Evolutionary conservation across 30 jellyfish, hydroid and myxozoan genomes (phyloP).

Genomic region (Turritopsis dohrnii): DNA sequence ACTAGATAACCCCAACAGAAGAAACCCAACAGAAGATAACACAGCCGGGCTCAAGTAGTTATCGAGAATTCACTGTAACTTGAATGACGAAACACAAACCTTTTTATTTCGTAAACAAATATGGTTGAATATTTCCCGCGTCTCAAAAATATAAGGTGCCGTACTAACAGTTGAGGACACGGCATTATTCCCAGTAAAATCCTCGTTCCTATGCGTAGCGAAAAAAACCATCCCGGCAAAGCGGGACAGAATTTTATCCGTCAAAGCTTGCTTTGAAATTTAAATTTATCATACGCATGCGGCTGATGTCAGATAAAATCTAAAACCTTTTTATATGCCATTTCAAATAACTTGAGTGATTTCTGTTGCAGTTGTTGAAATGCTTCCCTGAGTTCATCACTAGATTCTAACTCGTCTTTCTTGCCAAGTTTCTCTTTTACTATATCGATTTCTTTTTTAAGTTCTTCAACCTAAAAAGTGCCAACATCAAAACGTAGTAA

Average conservation of each 20-base stretch:
- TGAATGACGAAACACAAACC: slow-evolving; percentile 38
- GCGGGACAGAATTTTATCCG: slow-evolving; percentile 47
- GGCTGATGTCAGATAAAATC: too few relatives aligned
- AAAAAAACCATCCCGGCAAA: slow-evolving; percentile 58
- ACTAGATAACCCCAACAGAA: not conserved
- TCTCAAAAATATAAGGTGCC: too few relatives aligned
- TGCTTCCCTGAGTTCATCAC: slow-evolving; percentile 73
- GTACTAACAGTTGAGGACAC: too few relatives aligned
- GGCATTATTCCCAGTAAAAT: too few relatives aligned
- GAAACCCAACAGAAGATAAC: not conserved
- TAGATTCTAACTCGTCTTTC: slow-evolving; percentile 59
- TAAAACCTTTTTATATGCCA: slow-evolving; percentile 88
- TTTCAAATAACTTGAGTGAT: slow-evolving; percentile 77
- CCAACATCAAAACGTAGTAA: too few relatives aligned
- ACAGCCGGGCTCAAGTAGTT: too few relatives aligned
- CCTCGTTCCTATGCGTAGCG: too few relatives aligned
- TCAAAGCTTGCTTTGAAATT: slow-evolving; percentile 45
- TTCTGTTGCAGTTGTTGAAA: slow-evolving; percentile 87
- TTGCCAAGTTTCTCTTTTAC: slow-evolving; percentile 61
- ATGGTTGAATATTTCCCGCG: too few relatives aligned
- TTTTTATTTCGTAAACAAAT: too few relatives aligned
- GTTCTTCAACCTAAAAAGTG: slow-evolving; percentile 64
- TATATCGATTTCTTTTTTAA: slow-evolving; percentile 55
- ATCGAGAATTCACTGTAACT: too few relatives aligned
- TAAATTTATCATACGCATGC: too few relatives aligned